Base-by-base conservation (phyloP, 1,140 invertebrate genomes). In the Lamellibrachia luymesi region DNA sequence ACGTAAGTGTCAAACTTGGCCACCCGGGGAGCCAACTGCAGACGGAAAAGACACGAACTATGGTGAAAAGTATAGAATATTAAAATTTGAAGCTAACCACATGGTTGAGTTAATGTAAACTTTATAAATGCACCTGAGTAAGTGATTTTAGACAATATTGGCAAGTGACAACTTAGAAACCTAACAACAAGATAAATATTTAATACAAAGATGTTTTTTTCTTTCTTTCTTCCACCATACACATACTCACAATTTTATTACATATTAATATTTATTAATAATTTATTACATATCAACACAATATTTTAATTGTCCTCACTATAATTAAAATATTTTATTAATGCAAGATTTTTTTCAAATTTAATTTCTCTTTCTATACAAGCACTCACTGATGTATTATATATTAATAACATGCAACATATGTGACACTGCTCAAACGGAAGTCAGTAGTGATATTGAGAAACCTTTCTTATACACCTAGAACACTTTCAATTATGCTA, bases 1-100 rank as follows among this genome's bases (percentile, higher is more conserved):
- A 94, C 95, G 92, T 95, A 96, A 1, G 94, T 93, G 93, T 96
- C 96, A 95, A 96, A 96, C 91, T 94, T 94, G 51, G 95, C 95
- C 49, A 92, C 92, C 51, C 93, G 94, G 64, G 64, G 64, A 80
- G 64, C 64, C 64, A 80, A 10, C 64, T 80, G 64, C 64, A 80
- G 64, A 80, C 4, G 2, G 13, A 80, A 80, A 80, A 80, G 13
- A 80, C 13, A 17, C 38, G 64, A 80, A 80, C 64, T 4, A 80
- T 17, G 13, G 25, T 80, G 2, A 80, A 80, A 17, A 80, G 2
- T 80, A 80, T 22, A 80, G 17, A 10, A 22, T 10, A 80, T 80
- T 22, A 80, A 22, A 80, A 80, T 22, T 10, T 80, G 25, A 17
- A 22, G 25, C 64, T 80, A 80, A 22, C 25, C 64, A 17, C 25